phyloP scores from a whole-genome alignment of 2,888 invertebrate genomes.

The Trichogramma evanescens region DNA sequence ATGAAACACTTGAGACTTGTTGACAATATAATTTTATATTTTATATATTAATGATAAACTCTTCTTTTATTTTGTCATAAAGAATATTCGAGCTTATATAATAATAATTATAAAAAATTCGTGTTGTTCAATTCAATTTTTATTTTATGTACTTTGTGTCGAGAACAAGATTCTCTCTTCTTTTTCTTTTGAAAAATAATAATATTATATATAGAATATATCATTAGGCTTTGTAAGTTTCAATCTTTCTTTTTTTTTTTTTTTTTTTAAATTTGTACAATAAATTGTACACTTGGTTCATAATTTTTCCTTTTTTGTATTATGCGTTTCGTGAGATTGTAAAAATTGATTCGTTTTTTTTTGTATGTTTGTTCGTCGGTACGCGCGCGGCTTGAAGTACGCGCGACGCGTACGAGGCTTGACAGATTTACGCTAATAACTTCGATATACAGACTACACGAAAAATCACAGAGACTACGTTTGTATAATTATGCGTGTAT shows the following conservation, averaged over 20 bases:
- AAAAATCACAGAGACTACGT: too few relatives aligned
- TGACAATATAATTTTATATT: neutral
- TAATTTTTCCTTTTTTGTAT: too few relatives aligned
- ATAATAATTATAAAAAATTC: conserved; percentile 14
- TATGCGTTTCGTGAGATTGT: too few relatives aligned
- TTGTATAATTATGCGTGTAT: too few relatives aligned
- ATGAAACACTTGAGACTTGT: conserved; percentile 15
- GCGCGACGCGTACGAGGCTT: too few relatives aligned
- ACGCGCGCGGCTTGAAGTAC: too few relatives aligned
- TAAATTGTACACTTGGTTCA: conserved; percentile 17
- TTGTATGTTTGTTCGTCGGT: too few relatives aligned
- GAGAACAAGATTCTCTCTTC: neutral
- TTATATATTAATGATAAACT: conserved; percentile 5
- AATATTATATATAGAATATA: conserved; percentile 14
- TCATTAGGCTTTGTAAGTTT: neutral
- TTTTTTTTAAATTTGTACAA: conserved; percentile 19
- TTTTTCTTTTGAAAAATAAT: conserved; percentile 10
- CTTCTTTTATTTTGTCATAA: conserved; percentile 5
- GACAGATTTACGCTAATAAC: too few relatives aligned
- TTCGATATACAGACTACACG: too few relatives aligned
- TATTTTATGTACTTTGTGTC: neutral
- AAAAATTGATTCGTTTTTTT: too few relatives aligned
- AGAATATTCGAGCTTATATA: conserved; percentile 13
- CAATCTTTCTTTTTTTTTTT: neutral
- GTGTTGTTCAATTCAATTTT: conserved; percentile 10